Evolutionary conservation across 2,888 invertebrate genomes (phyloP).

Genomic region (Listrodromus nycthemerus): DNA sequence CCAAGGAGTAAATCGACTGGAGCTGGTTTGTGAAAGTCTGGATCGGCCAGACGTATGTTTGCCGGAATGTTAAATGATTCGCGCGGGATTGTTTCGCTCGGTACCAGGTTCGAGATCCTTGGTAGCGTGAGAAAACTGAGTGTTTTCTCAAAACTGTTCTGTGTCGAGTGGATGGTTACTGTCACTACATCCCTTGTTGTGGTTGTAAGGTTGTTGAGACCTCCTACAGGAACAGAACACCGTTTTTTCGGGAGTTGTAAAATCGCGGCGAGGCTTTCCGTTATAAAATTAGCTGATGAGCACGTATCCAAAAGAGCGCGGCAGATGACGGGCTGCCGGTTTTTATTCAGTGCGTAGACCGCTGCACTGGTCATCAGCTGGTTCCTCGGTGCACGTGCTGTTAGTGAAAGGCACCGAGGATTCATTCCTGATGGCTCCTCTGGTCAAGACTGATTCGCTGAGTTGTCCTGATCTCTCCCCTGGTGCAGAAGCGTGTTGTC

Average conservation of each 20-base stretch:
- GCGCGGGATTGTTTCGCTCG: neutral
- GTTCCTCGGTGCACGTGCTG: neutral
- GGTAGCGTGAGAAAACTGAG: constrained; percentile 6
- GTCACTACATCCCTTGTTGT: neutral
- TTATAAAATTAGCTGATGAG: constrained; percentile 50
- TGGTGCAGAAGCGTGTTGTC: too few relatives aligned
- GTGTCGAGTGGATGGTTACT: neutral
- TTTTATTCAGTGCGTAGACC: constrained; percentile 19
- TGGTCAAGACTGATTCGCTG: neutral
- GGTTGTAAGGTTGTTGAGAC: neutral
- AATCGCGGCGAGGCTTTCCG: neutral
- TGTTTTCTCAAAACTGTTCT: neutral
- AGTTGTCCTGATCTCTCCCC: neutral
- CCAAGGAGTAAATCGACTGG: constrained; percentile 48
- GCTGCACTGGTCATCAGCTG: constrained; percentile 58
- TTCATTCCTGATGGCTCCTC: neutral
- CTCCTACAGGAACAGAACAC: constrained; percentile 2
- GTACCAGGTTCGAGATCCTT: constrained; percentile 11
- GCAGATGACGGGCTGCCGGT: constrained; percentile 29
- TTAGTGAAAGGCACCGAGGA: neutral
- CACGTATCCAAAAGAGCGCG: constrained; percentile 62
- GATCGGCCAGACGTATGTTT: constrained; percentile 26
- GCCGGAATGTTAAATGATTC: constrained; percentile 22
- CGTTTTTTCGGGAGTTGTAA: neutral
- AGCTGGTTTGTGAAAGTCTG: constrained; percentile 51